Evolutionary conservation across 2,888 invertebrate species (phyloP).

Genomic region (Polyommatus icarus): DNA sequence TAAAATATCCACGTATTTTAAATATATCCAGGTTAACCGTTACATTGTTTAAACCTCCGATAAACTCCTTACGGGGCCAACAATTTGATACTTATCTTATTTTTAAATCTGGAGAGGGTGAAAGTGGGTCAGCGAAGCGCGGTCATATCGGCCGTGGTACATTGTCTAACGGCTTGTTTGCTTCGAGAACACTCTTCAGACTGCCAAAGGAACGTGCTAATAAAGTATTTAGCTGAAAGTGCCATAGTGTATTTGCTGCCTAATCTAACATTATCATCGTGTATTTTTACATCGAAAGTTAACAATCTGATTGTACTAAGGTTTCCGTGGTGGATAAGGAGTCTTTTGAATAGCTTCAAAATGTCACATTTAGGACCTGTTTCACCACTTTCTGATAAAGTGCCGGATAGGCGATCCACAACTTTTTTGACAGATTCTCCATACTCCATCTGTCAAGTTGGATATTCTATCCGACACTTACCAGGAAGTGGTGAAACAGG

Average conservation of each 20-base stretch:
- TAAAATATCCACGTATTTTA: no score
- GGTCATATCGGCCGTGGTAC: slow-evolving; percentile 29
- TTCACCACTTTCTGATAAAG: no score
- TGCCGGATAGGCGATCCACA: no score
- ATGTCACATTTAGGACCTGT: no score
- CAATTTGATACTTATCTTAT: slow-evolving; percentile 35
- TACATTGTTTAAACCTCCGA: slow-evolving; percentile 6
- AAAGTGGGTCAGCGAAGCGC: slow-evolving; percentile 31
- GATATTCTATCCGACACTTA: no score
- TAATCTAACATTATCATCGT: neutral
- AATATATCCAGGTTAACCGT: neutral
- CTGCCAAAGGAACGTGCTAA: slow-evolving; percentile 46
- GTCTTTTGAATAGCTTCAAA: no score
- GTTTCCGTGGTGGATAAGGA: no score
- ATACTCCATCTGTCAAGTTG: no score
- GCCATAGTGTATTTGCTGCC: slow-evolving; percentile 8
- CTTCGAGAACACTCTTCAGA: slow-evolving; percentile 52
- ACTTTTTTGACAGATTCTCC: no score
- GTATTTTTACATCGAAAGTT: neutral
- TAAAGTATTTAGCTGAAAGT: slow-evolving; percentile 32
- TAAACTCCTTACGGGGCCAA: slow-evolving; percentile 33
- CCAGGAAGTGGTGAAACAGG: no score
- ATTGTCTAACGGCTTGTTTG: slow-evolving; percentile 52
- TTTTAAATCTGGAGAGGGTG: slow-evolving; percentile 32
- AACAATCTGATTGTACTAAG: no score